Conservation (phyloP, 2,797 vertebrate genomes). For the Enteromius anoplus region DNA sequence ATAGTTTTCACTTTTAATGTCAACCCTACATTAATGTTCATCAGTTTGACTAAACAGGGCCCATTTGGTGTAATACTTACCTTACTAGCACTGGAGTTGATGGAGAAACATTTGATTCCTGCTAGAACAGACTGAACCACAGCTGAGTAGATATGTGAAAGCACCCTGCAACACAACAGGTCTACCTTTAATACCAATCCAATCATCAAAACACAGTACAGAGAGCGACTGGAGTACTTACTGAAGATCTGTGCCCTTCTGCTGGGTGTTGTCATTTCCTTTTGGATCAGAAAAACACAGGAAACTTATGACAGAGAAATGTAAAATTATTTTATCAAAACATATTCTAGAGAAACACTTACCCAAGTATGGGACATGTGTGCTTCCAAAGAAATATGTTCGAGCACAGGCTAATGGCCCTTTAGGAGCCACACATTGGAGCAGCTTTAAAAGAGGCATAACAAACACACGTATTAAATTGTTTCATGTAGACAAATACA, state of each 20-base stretch:
- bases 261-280: constrained; percentile 79
- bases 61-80: constrained; percentile 66
- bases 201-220: constrained; percentile 4
- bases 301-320: neutral
- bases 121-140: constrained; percentile 89
- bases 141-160: constrained; percentile 93
- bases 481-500: neutral
- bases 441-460: constrained; percentile 76
- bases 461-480: neutral
- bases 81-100: constrained; percentile 84
- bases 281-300: constrained; percentile 49
- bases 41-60: neutral
- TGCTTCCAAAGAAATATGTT: constrained; percentile 94
- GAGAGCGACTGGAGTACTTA: constrained; percentile 72
- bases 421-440: constrained; percentile 94
- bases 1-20: neutral
- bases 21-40: neutral
- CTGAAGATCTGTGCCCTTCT: constrained; percentile 84
- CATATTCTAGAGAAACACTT: constrained; percentile 40
- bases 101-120: constrained; percentile 91
- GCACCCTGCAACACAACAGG: constrained; percentile 71
- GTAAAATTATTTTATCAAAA: neutral
- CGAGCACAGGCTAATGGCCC: constrained; percentile 91
- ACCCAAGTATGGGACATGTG: constrained; percentile 91
- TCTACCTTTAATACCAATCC: neutral